Conservation (phyloP, 2,888 invertebrate genomes). For the Gymnocheta viridis region DNA sequence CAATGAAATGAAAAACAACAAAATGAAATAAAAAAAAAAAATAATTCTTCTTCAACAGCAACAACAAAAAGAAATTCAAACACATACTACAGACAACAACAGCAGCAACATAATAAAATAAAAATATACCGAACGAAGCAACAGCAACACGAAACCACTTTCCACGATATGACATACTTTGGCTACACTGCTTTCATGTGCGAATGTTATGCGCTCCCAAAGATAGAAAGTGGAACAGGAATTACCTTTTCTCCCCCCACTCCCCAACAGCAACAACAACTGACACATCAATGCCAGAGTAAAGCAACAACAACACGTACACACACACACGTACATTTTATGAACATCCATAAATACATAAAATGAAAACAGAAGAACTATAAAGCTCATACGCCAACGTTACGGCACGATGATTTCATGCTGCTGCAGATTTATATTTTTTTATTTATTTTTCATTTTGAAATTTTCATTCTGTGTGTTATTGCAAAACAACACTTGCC, state of each 20-base stretch:
- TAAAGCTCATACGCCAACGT: conserved; percentile 61
- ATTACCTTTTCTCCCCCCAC: conserved; percentile 77
- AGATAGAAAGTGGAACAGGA: conserved; percentile 81
- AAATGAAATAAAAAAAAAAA: conserved; percentile 16
- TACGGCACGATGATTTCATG: conserved; percentile 71
- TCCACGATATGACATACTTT: conserved; percentile 68
- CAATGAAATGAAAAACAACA: conserved; percentile 39
- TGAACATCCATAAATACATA: background rate
- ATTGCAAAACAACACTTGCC: conserved; percentile 80
- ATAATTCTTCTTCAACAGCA: conserved; percentile 10
- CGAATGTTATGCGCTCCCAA: conserved; percentile 75
- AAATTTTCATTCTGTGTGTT: conserved; percentile 29
- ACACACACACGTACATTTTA: background rate
- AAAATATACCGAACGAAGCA: conserved; percentile 16
- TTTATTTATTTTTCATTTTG: conserved; percentile 23
- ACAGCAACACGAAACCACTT: conserved; percentile 64
- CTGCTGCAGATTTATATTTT: conserved; percentile 61
- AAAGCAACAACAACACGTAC: conserved; percentile 38
- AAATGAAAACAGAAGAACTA: conserved; percentile 56
- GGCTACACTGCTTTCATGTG: conserved; percentile 59
- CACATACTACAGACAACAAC: conserved; percentile 23
- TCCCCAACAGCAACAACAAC: conserved; percentile 53
- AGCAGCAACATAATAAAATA: conserved; percentile 31
- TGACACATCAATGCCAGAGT: conserved; percentile 67
- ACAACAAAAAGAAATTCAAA: conserved; percentile 17